phyloP scores from a whole-genome alignment of 2,888 invertebrate species.

The Epinotia ramella region DNA sequence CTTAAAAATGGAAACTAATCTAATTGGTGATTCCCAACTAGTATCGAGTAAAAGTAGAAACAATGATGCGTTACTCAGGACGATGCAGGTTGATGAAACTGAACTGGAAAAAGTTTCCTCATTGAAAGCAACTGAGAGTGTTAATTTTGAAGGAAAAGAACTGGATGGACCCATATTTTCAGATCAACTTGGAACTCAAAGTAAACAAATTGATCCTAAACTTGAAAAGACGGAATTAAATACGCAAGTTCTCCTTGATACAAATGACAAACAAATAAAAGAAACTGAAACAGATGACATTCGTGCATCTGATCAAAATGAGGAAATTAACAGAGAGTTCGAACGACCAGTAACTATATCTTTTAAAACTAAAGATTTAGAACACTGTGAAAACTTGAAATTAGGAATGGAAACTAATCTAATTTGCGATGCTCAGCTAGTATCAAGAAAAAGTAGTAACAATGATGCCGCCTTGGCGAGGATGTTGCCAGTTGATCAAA shows the following conservation, averaged over 20 bases:
- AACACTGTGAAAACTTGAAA: background rate
- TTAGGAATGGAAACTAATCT: background rate
- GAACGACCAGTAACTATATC: background rate
- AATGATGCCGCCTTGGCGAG: background rate
- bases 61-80: background rate
- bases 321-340: background rate
- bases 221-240: background rate
- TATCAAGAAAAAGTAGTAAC: background rate
- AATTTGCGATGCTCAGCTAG: background rate
- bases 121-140: background rate
- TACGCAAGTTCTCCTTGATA: background rate
- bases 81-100: background rate
- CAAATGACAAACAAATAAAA: background rate
- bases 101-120: background rate
- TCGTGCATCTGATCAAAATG: background rate
- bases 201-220: background rate
- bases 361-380: background rate
- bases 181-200: slow-evolving; percentile 6
- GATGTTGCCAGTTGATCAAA: background rate
- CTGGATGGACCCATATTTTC: background rate
- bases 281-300: background rate
- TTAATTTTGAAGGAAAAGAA: background rate
- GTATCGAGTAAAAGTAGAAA: background rate
- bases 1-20: background rate
- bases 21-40: background rate